Base-by-base conservation (phyloP, 2,113 vertebrate genomes). In the Pseudopipra pipra region DNA sequence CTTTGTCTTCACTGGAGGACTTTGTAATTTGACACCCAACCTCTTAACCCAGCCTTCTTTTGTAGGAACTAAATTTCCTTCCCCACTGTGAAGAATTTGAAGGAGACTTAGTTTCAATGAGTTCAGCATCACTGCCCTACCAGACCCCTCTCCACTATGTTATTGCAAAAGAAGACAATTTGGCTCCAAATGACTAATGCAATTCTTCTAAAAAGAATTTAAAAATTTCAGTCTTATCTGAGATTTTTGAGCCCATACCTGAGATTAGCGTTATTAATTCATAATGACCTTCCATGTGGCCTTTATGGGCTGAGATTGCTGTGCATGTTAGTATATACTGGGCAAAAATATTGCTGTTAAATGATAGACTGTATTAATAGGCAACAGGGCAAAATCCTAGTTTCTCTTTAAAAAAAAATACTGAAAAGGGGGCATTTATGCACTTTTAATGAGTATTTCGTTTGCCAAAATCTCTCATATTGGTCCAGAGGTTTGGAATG, bases 401-500 rank as follows among this genome's bases (percentile, higher is more conserved):
- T 74, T 93, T 74, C 49, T 93, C 23, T 94, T 13, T 39, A 85
- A 86, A 62, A 85, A 93, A 88, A 86, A 87, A n/a, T 18, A 33
- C 39, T 92, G 62, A 75, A 91, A 93, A 74, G 41, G 55, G 39
- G 74, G 47, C 76, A 86, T 95, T 95, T 95, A n/a, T 14, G 6
- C 55, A 89, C 78, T 93, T 92, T 49, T 95, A 94, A 92, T 79
- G 94, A 96, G 54, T 59, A 56, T 11, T 21, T 49, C 72, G 72
- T 88, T 95, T 95, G 80, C 96, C 94, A 93, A 78, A 91, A 73
- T 84, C 44, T 87, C 92, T 94, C 68, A 83, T 66, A 95, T 91
- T 91, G 67, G 87, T 94, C 82, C 89, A 62, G 72, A 79, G 62
- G 46, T 90, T 93, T 96, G 81, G 71, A 96, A 82, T 89, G 77